These are phyloP conservation scores for Hetaerina titia DNA, from an alignment of 2,888 invertebrate species.

Conservation along the genomic window DNA sequence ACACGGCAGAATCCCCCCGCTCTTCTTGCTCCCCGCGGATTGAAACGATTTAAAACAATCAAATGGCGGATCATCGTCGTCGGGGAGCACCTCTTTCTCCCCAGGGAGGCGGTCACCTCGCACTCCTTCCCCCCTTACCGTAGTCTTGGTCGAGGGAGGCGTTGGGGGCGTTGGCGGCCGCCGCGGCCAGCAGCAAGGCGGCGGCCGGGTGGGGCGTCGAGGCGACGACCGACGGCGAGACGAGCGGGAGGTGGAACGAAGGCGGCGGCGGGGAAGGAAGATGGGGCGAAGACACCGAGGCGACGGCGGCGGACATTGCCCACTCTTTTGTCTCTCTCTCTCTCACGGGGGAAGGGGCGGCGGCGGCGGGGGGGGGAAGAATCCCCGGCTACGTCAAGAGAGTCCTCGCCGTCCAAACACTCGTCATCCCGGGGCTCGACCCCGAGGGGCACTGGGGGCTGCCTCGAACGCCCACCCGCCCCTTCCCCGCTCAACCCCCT, in stretches of 20 bases:
- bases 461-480: not conserved
- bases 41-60: no score
- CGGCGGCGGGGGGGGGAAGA: not conserved
- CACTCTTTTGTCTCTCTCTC: not conserved
- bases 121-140: slow-evolving; percentile 20
- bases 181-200: slow-evolving; percentile 41
- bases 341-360: not conserved
- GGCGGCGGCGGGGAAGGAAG: slow-evolving; percentile 23
- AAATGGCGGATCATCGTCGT: no score
- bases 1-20: no score
- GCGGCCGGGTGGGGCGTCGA: slow-evolving; percentile 34
- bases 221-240: not conserved
- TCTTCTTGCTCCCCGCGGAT: no score
- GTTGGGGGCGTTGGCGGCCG: slow-evolving; percentile 47
- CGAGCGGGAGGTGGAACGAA: not conserved
- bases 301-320: not conserved
- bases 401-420: not conserved
- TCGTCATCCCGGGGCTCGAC: slow-evolving; percentile 65
- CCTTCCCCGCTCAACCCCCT: not conserved
- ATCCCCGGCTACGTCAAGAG: not conserved
- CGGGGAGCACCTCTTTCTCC: not conserved
- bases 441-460: slow-evolving; percentile 62
- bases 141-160: slow-evolving; percentile 46
- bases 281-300: not conserved
- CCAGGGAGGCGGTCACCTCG: not conserved